Percentiles rank a stretch among this genome's conserved stretches.
Evolutionary conservation across 2,113 vertebrate species (phyloP).

Genomic region (Eira barbara): DNA sequence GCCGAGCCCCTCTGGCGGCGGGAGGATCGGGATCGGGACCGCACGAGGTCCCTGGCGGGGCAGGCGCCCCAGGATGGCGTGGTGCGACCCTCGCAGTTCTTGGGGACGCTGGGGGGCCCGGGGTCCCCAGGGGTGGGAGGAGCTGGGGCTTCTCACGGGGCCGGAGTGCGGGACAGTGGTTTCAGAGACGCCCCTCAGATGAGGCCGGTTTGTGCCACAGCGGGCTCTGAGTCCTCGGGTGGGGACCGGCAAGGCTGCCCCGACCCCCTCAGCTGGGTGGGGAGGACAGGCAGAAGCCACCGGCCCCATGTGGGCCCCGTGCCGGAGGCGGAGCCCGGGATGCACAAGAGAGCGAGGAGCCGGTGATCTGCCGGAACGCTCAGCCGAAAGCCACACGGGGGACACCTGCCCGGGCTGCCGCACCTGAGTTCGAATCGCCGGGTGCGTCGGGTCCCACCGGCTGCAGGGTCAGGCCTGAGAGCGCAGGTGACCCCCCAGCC

Average conservation of each 20-base stretch:
- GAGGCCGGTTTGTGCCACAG: background rate
- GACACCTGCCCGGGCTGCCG: too few species aligned
- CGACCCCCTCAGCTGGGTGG: background rate
- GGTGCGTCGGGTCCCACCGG: background rate
- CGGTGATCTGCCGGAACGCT: too few species aligned
- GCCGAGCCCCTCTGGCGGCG: background rate
- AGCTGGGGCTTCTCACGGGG: background rate
- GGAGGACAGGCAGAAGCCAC: background rate
- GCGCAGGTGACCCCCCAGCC: fast-evolving
- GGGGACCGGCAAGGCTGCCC: background rate
- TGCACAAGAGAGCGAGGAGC: too few species aligned
- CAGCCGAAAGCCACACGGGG: too few species aligned
- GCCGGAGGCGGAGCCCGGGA: fast-evolving
- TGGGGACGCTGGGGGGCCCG: fast-evolving
- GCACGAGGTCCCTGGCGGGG: background rate
- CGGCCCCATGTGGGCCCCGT: fast-evolving
- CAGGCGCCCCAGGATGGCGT: background rate
- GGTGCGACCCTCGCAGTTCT: fast-evolving
- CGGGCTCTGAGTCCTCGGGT: background rate
- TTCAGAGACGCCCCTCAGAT: too few species aligned
- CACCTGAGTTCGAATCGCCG: background rate
- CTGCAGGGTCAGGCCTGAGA: fast-evolving
- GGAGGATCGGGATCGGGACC: background rate
- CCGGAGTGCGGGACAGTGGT: background rate
- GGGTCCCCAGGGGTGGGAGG: fast-evolving